Evolutionary conservation across 2,888 invertebrate genomes (phyloP), one percentile per base, ranked within the genome.

Genomic region (Hecatera dysodea): DNA sequence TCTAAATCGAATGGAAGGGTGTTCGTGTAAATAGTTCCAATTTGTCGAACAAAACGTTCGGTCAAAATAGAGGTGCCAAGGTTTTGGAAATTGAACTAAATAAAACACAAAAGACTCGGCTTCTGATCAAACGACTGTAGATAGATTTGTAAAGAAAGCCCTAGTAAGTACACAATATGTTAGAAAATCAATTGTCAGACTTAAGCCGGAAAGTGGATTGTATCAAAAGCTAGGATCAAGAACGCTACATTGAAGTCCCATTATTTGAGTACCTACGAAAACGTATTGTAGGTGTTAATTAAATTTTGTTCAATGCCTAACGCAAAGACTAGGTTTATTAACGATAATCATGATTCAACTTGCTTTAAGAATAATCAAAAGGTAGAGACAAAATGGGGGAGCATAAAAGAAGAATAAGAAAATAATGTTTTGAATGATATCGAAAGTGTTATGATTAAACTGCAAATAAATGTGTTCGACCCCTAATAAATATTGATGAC

Each of bases 81-180:
- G 4, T 50, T 55, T 59, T 60, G 19, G 36, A 29, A 48, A 44
- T 56, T 52, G 55, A 29, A 29, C 29, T 22, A 7, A 15, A 57
- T 39, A 12, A n/a, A 29, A 44, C 33, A 64, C 65, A 75, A 75
- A 80, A 57, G 65, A n/a, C 17, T 22, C 48, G 27, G 12, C 66
- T 71, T 44, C 39, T 24, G 52, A 33, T 67, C 27, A 39, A 77
- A 55, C 48, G 50, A 52, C 29, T 57, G 36, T 55, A 46, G 46
- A 27, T 27, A 29, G 44, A 62, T 76, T 81, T 81, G 53, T 55
- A 46, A 68, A 77, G 70, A 62, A 68, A 75, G 24, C 50, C 44
- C n/a, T 50, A 17, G 50, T 27, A 42, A 33, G 22, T 15, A 48
- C 24, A 55, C 48, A 55, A 27, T 44, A 22, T 68, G 7, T 62